phyloP scores from a whole-genome alignment of 1,140 invertebrate species.

The Notospermus geniculatus region DNA sequence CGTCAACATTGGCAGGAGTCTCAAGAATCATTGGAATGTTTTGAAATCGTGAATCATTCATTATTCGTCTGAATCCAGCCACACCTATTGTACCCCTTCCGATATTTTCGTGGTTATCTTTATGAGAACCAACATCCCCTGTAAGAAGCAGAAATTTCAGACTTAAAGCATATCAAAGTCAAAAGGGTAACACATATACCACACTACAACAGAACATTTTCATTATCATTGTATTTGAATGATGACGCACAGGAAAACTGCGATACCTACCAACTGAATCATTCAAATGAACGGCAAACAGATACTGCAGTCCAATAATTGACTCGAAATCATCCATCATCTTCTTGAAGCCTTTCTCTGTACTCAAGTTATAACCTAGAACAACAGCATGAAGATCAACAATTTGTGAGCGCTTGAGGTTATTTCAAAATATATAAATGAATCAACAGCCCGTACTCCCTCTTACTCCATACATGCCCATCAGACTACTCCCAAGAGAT shows the following conservation, averaged over 20 bases:
- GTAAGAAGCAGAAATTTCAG: slow-evolving; percentile 16
- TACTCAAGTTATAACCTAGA: slow-evolving; percentile 58
- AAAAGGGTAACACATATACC: no score
- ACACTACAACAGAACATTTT: no score
- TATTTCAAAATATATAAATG: no score
- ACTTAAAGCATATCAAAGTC: no score
- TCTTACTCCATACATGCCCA: no score
- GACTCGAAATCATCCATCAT: slow-evolving; percentile 58
- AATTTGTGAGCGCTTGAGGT: slow-evolving; percentile 3
- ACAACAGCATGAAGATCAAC: slow-evolving; percentile 12
- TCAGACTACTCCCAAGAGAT: no score
- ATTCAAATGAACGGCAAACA: slow-evolving; percentile 61
- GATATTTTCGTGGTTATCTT: slow-evolving; percentile 61
- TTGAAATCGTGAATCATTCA: slow-evolving; percentile 57
- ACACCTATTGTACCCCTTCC: slow-evolving; percentile 59
- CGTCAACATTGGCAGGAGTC: slow-evolving; percentile 50
- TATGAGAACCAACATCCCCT: slow-evolving; percentile 55
- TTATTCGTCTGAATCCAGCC: slow-evolving; percentile 53
- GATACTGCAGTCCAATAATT: slow-evolving; percentile 58
- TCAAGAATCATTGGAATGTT: slow-evolving; percentile 60
- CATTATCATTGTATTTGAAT: no score
- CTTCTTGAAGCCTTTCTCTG: slow-evolving; percentile 50
- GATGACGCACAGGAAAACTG: no score
- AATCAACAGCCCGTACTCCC: no score
- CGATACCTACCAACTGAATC: slow-evolving; percentile 59